Percentiles rank a stretch among this genome's conserved stretches.
Conservation (phyloP, 2,888 invertebrate genomes). For the Cerastis rubricosa region DNA sequence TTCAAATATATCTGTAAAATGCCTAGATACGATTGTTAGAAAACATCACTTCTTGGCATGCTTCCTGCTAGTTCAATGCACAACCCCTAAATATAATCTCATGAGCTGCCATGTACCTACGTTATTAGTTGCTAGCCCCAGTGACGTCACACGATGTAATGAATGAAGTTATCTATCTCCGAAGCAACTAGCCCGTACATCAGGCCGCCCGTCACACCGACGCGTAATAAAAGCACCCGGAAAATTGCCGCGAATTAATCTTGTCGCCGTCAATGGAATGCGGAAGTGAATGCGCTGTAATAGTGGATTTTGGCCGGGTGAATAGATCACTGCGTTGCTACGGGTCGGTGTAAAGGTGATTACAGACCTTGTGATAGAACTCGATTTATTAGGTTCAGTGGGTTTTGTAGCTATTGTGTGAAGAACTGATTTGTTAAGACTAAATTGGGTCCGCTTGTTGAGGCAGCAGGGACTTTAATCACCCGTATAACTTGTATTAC, state of each 20-base stretch:
- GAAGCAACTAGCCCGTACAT: constrained; percentile 54
- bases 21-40: neutral
- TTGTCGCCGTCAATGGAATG: constrained; percentile 52
- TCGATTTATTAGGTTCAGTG: constrained; percentile 31
- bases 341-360: constrained; percentile 38
- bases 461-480: neutral
- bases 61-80: neutral
- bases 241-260: constrained; percentile 62
- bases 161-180: constrained; percentile 67
- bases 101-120: constrained; percentile 41
- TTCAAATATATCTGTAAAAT: neutral
- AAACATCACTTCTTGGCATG: neutral
- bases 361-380: constrained; percentile 23
- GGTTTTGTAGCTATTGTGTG: constrained; percentile 23
- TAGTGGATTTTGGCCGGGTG: constrained; percentile 33
- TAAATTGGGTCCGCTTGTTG: constrained; percentile 15
- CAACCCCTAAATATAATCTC: constrained; percentile 34
- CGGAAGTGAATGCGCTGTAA: constrained; percentile 51
- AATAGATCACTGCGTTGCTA: constrained; percentile 28
- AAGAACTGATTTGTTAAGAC: neutral
- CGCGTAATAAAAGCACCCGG: constrained; percentile 56
- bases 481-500: neutral
- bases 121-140: constrained; percentile 49
- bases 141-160: constrained; percentile 63
- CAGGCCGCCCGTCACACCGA: constrained; percentile 60